phyloP scores from a whole-genome alignment of 2,888 invertebrate genomes.

The Elmis aenea region DNA sequence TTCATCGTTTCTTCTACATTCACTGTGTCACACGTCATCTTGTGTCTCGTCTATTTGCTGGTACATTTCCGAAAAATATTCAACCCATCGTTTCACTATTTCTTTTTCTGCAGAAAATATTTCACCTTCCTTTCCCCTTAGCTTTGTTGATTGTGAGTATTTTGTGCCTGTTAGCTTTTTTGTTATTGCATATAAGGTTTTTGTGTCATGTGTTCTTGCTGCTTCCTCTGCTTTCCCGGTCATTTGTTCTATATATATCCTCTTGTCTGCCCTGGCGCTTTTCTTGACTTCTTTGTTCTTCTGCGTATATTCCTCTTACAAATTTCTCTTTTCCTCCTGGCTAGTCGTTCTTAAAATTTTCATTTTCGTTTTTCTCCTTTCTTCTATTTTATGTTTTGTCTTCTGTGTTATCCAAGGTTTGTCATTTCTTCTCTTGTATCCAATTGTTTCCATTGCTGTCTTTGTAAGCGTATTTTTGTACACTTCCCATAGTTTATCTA shows the following conservation, averaged over 20 bases:
- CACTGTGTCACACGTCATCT: no score
- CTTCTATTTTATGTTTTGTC: not conserved
- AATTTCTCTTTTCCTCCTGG: not conserved
- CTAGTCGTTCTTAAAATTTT: slow-evolving; percentile 2
- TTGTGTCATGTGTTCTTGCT: not conserved
- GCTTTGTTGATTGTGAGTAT: not conserved
- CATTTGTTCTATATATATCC: not conserved
- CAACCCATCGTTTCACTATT: no score
- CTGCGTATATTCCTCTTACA: not conserved
- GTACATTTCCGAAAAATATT: no score
- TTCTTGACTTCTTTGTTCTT: slow-evolving; percentile 1
- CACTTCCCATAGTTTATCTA: slow-evolving; percentile 2
- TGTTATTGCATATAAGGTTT: not conserved
- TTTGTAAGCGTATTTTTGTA: slow-evolving; percentile 2
- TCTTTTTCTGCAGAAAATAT: no score
- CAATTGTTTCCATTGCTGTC: not conserved
- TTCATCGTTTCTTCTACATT: no score
- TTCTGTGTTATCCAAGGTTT: slow-evolving; percentile 1
- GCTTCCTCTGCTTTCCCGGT: not conserved
- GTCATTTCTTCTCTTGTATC: slow-evolving; percentile 1
- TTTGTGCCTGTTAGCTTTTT: slow-evolving; percentile 2
- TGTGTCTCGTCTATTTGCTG: no score
- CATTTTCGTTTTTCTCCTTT: slow-evolving; percentile 1
- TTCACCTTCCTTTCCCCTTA: slow-evolving; percentile 1
- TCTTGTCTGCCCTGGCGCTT: slow-evolving; percentile 1